Percentiles rank a stretch among this genome's conserved stretches.
These are phyloP conservation scores for Proterorhinus semilunaris DNA, from an alignment of 2,113 vertebrate species.

Conservation along the genomic window DNA sequence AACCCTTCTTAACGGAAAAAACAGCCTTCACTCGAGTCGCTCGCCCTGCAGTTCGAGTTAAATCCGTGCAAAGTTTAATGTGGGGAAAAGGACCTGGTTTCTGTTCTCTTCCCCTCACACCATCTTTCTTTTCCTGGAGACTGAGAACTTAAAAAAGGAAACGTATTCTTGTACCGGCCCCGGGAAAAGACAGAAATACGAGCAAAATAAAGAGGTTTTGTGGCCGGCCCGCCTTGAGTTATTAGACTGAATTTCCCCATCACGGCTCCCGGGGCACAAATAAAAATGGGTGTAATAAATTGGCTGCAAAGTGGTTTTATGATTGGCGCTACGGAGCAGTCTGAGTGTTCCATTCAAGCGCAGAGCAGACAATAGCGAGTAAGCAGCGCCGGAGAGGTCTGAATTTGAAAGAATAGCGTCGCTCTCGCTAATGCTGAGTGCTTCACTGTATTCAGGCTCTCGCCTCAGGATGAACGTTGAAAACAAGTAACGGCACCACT, in stretches of 20 bases:
- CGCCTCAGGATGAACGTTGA: neutral
- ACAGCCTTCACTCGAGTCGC: too few species aligned
- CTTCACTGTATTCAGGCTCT: neutral
- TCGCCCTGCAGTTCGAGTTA: too few species aligned
- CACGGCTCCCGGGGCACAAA: neutral
- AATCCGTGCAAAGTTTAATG: too few species aligned
- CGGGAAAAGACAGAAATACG: neutral
- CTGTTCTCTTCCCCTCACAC: too few species aligned
- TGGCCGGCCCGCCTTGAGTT: neutral
- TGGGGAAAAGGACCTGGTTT: too few species aligned
- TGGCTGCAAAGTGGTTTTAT: neutral
- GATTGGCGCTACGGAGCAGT: neutral
- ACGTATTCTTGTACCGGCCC: neutral
- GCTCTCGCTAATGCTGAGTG: neutral
- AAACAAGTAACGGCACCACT: too few species aligned
- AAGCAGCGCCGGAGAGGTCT: neutral
- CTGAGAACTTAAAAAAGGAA: neutral
- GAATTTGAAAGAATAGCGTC: neutral
- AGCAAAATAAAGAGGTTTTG: neutral
- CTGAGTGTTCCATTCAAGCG: neutral
- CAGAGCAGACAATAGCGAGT: neutral
- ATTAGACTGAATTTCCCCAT: neutral
- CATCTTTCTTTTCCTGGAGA: too few species aligned
- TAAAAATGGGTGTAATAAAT: neutral
- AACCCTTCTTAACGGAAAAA: too few species aligned